Percentiles rank a stretch among this genome's conserved stretches.
Conservation (phyloP, 2,113 vertebrate species). For the Natator depressus region DNA sequence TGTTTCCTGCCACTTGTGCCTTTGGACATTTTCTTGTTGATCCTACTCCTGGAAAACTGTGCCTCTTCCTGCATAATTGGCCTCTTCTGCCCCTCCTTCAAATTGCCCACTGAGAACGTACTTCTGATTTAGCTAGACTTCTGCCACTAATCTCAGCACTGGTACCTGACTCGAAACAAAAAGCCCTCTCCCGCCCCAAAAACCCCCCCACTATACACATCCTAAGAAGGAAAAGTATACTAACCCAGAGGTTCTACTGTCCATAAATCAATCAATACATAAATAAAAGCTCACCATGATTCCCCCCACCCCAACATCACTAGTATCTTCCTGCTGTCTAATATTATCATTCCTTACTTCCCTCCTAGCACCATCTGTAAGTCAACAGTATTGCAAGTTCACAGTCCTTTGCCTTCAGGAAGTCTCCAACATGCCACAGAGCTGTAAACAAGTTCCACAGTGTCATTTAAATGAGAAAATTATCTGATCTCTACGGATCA, state of each 20-base stretch:
- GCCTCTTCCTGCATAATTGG: background rate
- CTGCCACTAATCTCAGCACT: background rate
- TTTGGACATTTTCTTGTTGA: background rate
- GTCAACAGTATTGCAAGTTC: background rate
- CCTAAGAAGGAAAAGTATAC: background rate
- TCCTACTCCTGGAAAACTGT: background rate
- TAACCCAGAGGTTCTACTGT: background rate
- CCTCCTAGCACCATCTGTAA: background rate
- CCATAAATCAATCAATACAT: background rate
- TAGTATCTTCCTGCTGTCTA: background rate
- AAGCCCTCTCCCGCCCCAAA: background rate
- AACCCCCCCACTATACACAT: no score
- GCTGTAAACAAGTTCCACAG: background rate
- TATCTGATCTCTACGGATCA: background rate
- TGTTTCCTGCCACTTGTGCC: background rate
- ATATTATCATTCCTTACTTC: background rate
- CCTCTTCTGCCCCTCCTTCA: background rate
- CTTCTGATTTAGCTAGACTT: background rate
- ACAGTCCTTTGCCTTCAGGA: no score
- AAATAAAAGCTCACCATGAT: background rate
- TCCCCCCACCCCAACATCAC: background rate
- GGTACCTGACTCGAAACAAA: background rate
- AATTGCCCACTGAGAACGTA: background rate
- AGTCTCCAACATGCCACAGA: background rate
- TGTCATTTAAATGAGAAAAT: background rate